Conservation (phyloP, 2,113 vertebrate species). For the Panthera leo region DNA sequence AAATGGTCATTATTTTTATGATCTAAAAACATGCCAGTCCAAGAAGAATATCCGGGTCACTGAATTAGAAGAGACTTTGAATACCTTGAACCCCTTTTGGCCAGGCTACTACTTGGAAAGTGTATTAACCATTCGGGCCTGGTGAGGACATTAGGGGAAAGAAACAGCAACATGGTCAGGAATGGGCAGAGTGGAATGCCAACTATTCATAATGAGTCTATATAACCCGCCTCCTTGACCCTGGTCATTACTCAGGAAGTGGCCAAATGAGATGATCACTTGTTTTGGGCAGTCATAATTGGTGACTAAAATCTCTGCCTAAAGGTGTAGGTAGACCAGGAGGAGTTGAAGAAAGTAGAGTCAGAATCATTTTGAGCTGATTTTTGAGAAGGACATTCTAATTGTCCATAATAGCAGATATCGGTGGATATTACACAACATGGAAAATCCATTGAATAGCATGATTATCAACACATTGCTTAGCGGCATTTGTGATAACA, state of each 20-base stretch:
- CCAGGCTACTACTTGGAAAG: background rate
- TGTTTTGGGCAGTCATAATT: background rate
- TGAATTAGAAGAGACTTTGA: background rate
- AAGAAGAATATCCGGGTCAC: background rate
- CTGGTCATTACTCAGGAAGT: background rate
- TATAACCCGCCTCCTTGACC: background rate
- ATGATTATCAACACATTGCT: background rate
- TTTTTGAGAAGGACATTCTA: background rate
- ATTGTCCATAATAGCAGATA: background rate
- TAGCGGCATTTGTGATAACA: background rate
- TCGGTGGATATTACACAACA: background rate
- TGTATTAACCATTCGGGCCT: background rate
- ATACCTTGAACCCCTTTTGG: background rate
- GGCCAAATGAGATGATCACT: background rate
- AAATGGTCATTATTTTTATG: background rate
- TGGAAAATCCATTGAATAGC: background rate
- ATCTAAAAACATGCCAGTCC: background rate
- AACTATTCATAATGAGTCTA: background rate
- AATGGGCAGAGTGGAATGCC: background rate
- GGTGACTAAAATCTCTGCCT: background rate
- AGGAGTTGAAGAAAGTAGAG: background rate
- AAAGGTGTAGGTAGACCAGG: rapidly evolving
- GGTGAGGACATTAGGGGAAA: too few species aligned
- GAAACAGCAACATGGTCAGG: background rate
- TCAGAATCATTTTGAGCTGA: background rate